Evolutionary conservation across 2,888 invertebrate genomes (phyloP).

Genomic region (Mimachlamys varia): DNA sequence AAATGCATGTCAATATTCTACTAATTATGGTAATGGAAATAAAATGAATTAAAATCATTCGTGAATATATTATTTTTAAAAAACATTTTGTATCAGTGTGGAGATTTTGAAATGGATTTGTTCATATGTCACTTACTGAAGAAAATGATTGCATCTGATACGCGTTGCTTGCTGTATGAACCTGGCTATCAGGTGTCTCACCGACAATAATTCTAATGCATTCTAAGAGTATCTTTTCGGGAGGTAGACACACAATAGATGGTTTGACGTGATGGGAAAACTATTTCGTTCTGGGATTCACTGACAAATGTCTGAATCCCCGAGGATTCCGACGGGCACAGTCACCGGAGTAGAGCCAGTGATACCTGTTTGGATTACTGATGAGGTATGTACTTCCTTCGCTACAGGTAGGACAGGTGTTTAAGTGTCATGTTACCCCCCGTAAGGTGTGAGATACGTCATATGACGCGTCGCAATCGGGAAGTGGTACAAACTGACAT

Average conservation of each 20-base stretch:
- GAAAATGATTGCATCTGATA: neutral
- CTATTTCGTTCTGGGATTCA: neutral
- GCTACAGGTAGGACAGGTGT: slow-evolving; percentile 21
- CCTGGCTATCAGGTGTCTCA: neutral
- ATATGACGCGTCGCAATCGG: neutral
- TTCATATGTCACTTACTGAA: neutral
- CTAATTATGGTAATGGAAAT: neutral
- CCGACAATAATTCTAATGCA: neutral
- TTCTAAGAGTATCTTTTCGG: neutral
- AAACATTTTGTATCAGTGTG: neutral
- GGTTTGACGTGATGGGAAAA: slow-evolving; percentile 7
- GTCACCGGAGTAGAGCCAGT: neutral
- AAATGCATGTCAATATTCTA: neutral
- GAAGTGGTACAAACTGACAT: slow-evolving; percentile 12
- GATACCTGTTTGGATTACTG: slow-evolving; percentile 9
- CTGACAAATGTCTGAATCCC: neutral
- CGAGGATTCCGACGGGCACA: neutral
- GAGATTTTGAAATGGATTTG: slow-evolving; percentile 14
- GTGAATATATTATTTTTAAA: neutral
- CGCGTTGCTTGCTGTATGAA: neutral
- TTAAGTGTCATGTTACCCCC: neutral
- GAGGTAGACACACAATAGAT: neutral
- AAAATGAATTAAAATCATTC: neutral
- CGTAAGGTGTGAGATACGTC: neutral
- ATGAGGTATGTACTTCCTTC: slow-evolving; percentile 9